Base-by-base conservation (phyloP, 1,140 invertebrate species). In the Pentalonia nigronervosa region DNA sequence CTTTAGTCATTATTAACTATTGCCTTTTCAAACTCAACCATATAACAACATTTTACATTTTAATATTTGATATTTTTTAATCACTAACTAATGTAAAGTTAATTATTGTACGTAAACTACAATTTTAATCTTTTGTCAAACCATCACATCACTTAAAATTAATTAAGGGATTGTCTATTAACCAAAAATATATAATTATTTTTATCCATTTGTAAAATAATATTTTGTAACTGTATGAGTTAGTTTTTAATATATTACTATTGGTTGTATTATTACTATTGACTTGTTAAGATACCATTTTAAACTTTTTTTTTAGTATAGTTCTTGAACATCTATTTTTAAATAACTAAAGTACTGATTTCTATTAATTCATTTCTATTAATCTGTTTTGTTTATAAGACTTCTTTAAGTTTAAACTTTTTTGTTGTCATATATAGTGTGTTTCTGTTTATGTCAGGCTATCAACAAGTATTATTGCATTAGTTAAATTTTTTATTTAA, bases 261-360 rank as follows among this genome's bases (percentile, higher is more conserved):
- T 93, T 50, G 48, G 41, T 93, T 41, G 53, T 50, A 53, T 84
- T 83, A 92, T 45, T 67, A 93, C 48, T 93, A 86, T 84, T 92
- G 48, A 92, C 76, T 92, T 92, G 76, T 92, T 84, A 92, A 53
- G 67, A 86, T 53, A 92, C 67, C 83, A 93, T 56, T 86, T 41
- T 93, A 93, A 90, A 92, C 47, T n/a, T 48, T 86, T 50, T 83
- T 91, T 92, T 92, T 92, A 93, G 76, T 56, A 30, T 93, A 93
- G 47, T 93, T 93, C 91, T 93, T 93, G 81, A 53, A 86, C 14
- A 47, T 93, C 91, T 93, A 84, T 93, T 93, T 93, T 84, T 86
- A 86, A 93, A 84, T 89, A 93, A 93, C 91, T 84, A 30, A 93
- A 93, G 91, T 93, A 93, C 91, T 93, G 91, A 93, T 86, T 93